Conservation (phyloP, 2,797 vertebrate genomes). For the Okamejei kenojei region DNA sequence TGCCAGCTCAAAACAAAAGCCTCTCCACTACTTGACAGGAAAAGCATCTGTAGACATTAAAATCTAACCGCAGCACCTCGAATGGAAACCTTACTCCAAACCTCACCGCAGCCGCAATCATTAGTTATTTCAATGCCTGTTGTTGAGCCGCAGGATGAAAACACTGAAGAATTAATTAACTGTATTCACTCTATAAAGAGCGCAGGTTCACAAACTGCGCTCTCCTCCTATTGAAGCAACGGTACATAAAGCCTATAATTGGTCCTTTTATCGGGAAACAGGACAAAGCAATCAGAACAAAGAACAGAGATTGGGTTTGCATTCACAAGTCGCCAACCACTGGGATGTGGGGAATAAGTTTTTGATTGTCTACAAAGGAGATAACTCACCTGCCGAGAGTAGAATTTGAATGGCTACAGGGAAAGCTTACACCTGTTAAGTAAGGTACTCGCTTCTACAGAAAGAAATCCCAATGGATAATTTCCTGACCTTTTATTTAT, state of each 20-base stretch:
- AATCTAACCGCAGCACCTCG: neutral
- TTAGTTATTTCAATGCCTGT: slow-evolving; percentile 29
- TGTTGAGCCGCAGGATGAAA: slow-evolving; percentile 20
- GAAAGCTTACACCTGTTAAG: neutral
- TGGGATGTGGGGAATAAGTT: neutral
- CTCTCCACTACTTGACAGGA: slow-evolving; percentile 5
- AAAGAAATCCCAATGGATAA: neutral
- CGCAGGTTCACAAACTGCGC: neutral
- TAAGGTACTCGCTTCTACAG: too few species aligned
- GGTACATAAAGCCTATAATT: neutral
- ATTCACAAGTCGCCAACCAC: neutral
- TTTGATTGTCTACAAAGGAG: neutral
- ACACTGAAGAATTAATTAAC: slow-evolving; percentile 26
- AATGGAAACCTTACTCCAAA: neutral
- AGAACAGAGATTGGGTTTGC: neutral
- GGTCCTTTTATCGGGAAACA: neutral
- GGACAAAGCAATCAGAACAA: slow-evolving; percentile 6
- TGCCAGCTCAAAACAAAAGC: slow-evolving; percentile 17
- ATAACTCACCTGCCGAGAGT: neutral
- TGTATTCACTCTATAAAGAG: slow-evolving; percentile 23
- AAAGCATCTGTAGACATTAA: slow-evolving; percentile 28
- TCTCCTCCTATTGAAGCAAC: neutral
- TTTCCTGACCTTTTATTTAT: neutral
- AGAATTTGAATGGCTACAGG: neutral
- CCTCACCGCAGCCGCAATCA: neutral